A percentile compares a stretch with the other conserved stretches of the same genome.
These are phyloP conservation scores for Thripadectes ignobilis DNA, from an alignment of 2,797 vertebrate species.

Conservation along the genomic window DNA sequence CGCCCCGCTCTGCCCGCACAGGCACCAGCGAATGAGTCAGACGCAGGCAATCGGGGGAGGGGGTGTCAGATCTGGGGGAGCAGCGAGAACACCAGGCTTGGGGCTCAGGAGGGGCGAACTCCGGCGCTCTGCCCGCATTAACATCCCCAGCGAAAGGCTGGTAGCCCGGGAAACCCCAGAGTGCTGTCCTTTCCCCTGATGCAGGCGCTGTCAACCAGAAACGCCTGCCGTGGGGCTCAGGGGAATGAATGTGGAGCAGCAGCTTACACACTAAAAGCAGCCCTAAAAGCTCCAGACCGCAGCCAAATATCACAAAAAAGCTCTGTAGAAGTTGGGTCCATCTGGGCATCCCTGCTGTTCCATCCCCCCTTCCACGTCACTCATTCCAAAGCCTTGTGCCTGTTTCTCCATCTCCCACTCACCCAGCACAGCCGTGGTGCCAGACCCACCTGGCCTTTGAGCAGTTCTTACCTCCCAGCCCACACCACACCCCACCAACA, in stretches of 20 bases:
- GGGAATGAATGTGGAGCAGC: background rate
- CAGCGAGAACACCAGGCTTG: background rate
- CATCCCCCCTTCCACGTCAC: background rate
- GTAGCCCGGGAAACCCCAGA: background rate
- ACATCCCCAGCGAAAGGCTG: background rate
- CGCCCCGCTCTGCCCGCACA: background rate
- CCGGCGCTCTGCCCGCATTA: background rate
- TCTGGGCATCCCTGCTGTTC: background rate
- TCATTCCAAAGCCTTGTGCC: background rate
- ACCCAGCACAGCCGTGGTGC: background rate
- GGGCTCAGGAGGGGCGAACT: background rate
- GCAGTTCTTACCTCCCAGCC: background rate
- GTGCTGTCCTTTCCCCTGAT: background rate
- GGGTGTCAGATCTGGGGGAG: conserved; percentile 2
- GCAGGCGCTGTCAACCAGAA: background rate
- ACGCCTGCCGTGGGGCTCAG: background rate
- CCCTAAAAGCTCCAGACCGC: background rate
- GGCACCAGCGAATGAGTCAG: conserved; percentile 33
- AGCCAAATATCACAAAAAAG: background rate
- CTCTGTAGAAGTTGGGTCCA: background rate
- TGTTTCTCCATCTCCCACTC: background rate
- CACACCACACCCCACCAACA: background rate
- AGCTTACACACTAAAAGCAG: background rate
- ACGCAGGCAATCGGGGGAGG: background rate
- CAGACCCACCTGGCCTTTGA: background rate